Evolutionary conservation across 2,113 vertebrate species (phyloP).

Genomic region (Dipodomys ordii): DNA sequence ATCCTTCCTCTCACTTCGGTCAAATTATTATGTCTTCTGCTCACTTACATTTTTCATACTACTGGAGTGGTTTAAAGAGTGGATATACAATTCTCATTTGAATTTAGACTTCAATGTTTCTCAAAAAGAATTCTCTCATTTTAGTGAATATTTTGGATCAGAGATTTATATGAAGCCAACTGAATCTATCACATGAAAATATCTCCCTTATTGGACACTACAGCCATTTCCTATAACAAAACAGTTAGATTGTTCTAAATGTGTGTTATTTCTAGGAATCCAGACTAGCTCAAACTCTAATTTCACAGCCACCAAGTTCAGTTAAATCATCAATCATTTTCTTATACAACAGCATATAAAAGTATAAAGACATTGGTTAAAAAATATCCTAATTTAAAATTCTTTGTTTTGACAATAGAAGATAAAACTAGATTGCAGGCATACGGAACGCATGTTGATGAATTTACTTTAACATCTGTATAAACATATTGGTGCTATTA

Average conservation of each 20-base stretch:
- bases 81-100: not conserved
- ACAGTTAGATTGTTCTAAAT: not conserved
- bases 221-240: not conserved
- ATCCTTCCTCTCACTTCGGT: not conserved
- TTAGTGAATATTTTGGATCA: not conserved
- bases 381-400: conserved; percentile 58
- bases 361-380: not conserved
- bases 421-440: conserved; percentile 43
- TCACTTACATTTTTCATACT: not conserved
- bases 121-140: not conserved
- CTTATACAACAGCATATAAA: not conserved
- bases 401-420: conserved; percentile 40
- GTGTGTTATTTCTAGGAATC: not conserved
- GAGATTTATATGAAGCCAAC: not conserved
- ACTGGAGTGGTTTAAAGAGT: not conserved
- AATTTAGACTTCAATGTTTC: not conserved
- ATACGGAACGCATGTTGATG: conserved; percentile 64
- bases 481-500: conserved; percentile 71
- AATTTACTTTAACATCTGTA: conserved; percentile 72
- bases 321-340: not conserved
- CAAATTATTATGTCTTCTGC: not conserved
- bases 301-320: not conserved
- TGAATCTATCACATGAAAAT: not conserved
- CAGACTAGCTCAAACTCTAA: not conserved
- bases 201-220: not conserved